These are phyloP conservation scores for Kradibia gibbosae DNA, from an alignment of 1,140 invertebrate species.

Conservation along the genomic window DNA sequence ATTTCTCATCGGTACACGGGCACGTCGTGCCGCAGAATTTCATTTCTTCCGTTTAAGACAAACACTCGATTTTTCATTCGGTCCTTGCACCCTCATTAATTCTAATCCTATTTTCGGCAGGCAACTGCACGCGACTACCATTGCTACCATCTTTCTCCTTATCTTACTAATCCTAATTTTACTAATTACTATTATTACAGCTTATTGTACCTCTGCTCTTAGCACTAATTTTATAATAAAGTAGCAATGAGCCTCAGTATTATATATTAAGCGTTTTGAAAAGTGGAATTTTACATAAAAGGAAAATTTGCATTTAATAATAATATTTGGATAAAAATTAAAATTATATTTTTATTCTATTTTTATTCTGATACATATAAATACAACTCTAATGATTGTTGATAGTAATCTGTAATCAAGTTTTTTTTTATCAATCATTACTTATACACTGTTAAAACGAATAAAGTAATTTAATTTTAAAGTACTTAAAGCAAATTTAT, in stretches of 20 bases:
- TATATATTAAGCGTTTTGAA: too few relatives aligned
- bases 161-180: neutral
- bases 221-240: too few relatives aligned
- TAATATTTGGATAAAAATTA: too few relatives aligned
- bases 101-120: neutral
- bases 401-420: too few relatives aligned
- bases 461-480: neutral
- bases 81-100: neutral
- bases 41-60: slow-evolving; percentile 7
- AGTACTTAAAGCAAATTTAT: neutral
- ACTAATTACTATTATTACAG: neutral
- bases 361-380: too few relatives aligned
- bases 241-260: too few relatives aligned
- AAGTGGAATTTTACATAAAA: too few relatives aligned
- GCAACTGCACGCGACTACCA: neutral
- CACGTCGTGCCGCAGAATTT: neutral
- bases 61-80: slow-evolving; percentile 16
- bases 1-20: slow-evolving; percentile 30
- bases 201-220: too few relatives aligned
- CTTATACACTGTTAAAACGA: neutral
- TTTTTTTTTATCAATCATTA: neutral
- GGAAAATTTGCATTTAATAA: too few relatives aligned
- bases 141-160: neutral
- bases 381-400: too few relatives aligned
- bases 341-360: too few relatives aligned